These are phyloP conservation scores for Enteromius thamalakanensis DNA, from an alignment of 2,797 vertebrate species.

Conservation along the genomic window DNA sequence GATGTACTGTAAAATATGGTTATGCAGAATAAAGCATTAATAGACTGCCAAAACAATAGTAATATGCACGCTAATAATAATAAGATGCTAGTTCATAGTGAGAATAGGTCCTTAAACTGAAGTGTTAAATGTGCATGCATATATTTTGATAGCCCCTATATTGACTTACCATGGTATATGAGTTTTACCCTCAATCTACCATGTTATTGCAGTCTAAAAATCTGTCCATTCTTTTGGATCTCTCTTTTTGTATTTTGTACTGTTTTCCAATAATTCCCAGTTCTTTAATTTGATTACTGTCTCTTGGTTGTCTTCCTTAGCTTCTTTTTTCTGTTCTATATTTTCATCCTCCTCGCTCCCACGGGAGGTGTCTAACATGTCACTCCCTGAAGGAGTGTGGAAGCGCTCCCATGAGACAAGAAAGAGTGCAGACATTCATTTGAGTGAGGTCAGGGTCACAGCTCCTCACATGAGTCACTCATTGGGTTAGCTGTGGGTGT, in stretches of 20 bases:
- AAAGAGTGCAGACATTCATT: slow-evolving; percentile 36
- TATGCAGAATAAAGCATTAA: background rate
- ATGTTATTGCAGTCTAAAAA: background rate
- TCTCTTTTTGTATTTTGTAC: background rate
- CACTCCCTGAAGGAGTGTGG: slow-evolving; percentile 9
- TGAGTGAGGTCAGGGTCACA: slow-evolving; percentile 42
- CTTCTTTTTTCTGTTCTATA: slow-evolving; percentile 45
- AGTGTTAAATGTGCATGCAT: background rate
- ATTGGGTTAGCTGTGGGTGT: slow-evolving; percentile 32
- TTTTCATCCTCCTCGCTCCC: slow-evolving; percentile 14
- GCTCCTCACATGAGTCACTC: slow-evolving; percentile 41
- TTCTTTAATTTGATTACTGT: slow-evolving; percentile 9
- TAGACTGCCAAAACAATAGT: background rate
- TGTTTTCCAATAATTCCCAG: background rate
- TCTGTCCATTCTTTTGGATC: background rate
- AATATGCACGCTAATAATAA: background rate
- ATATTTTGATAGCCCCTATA: background rate
- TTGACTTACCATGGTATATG: background rate
- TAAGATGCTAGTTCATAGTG: background rate
- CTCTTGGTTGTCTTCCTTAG: background rate
- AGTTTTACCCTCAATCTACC: background rate
- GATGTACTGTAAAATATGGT: background rate
- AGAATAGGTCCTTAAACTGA: background rate
- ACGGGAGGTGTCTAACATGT: slow-evolving; percentile 7
- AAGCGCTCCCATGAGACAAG: slow-evolving; percentile 35